Evolutionary conservation across 2,888 invertebrate genomes (phyloP).

Genomic region (Caenorhabditis sp.): DNA sequence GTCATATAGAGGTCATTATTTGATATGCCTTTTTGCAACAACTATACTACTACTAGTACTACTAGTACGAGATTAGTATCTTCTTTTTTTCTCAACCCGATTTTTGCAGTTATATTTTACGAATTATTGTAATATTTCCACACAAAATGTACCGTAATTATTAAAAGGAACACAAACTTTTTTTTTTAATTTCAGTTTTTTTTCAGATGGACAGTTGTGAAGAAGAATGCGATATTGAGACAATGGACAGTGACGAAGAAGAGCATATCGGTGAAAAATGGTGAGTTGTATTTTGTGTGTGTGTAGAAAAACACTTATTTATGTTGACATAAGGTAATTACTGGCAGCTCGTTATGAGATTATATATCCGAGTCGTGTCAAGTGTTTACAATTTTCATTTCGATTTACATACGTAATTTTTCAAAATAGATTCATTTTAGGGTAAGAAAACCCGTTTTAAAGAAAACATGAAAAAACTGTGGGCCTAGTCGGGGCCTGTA

Average conservation of each 20-base stretch:
- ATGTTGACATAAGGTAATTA: conserved; percentile 1
- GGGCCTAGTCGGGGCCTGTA: no score
- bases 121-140: no score
- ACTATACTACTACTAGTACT: not conserved
- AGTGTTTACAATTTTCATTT: not conserved
- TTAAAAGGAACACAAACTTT: no score
- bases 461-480: no score
- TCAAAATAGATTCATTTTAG: no score
- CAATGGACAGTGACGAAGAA: not conserved
- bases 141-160: no score
- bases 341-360: not conserved
- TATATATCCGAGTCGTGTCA: not conserved
- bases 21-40: not conserved
- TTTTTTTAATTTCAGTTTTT: no score
- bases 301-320: not conserved
- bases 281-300: not conserved
- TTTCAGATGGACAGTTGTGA: not conserved
- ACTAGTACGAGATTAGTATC: not conserved
- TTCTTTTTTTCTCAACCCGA: not conserved
- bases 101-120: no score
- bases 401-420: not conserved
- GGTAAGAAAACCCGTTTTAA: no score
- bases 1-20: conserved; percentile 1
- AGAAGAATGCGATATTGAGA: not conserved
- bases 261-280: not conserved